Conservation (phyloP, 2,113 vertebrate species). For the Micronycteris hirsuta region DNA sequence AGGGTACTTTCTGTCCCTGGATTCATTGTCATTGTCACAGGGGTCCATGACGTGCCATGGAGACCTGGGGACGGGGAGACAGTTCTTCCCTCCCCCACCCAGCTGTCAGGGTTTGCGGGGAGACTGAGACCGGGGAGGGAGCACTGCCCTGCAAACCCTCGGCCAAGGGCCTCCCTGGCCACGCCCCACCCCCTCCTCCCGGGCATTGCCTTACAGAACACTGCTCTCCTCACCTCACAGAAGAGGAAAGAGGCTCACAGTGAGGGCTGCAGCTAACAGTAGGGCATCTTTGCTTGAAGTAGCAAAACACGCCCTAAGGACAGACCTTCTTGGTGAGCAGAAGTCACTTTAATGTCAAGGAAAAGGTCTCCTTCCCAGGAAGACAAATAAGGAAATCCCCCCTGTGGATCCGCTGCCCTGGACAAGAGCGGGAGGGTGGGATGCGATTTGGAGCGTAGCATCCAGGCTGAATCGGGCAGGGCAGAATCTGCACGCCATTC, state of each 20-base stretch:
- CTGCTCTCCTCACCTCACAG: neutral
- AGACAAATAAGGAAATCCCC: neutral
- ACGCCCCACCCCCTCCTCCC: fast-evolving
- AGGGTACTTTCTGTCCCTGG: neutral
- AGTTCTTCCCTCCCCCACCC: neutral
- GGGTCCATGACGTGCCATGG: neutral
- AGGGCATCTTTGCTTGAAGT: neutral
- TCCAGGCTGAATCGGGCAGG: fast-evolving
- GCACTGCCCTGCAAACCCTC: neutral
- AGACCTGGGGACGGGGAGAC: neutral
- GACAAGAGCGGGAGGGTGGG: neutral
- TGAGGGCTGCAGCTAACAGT: neutral
- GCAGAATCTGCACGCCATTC: fast-evolving
- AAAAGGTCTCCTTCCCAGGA: neutral
- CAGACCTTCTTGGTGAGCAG: neutral
- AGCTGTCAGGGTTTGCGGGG: neutral
- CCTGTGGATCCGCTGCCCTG: neutral
- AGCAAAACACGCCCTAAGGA: neutral
- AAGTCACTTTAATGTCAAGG: neutral
- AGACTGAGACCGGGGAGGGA: neutral
- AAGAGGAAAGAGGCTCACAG: neutral
- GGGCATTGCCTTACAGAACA: fast-evolving
- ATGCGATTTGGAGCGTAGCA: neutral
- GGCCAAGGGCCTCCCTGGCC: neutral
- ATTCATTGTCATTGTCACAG: neutral